Base-by-base conservation (phyloP, 2,797 vertebrate genomes). In the Periparus ater region DNA sequence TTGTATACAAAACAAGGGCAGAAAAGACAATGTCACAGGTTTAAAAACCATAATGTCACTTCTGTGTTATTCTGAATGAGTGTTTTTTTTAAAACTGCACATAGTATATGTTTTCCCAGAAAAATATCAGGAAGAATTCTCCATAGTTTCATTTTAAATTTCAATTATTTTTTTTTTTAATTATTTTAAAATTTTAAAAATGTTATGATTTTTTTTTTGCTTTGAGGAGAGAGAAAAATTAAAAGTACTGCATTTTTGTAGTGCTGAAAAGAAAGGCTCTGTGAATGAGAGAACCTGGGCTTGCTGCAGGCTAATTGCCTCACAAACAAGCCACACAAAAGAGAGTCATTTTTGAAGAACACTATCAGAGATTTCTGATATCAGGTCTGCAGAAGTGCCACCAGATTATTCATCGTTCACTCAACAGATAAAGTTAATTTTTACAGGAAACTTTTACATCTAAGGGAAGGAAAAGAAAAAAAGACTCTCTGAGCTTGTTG, bases 381-480 rank as follows among this genome's bases (percentile, higher is more conserved):
- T 9, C 1, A 1, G 45, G 30, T 72, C 86, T 92, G 60, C 48
- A 85, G 68, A 95, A 74, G 38, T 77, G 65, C 17, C 54, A 80
- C 34, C 51, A 38, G 65, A 54, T 85, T 78, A 66, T 80, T 89
- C 75, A 68, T 55, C 42, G 20, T 75, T 81, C 91, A 74, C 85
- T 82, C 81, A 80, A 62, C 50, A 80, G 25, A 34, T 12, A 66
- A 91, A 89, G 96, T 51, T 62, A 75, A 85, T 88, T 96, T 95
- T 74, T 82, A 36, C 78, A 72, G 79, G 73, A 95, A 88, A 80
- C 47, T 62, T 94, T 80, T 63, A 72, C 27, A 68, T 72, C 42
- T 85, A 77, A 92, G 50, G n/a, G 20, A 61, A 91, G 19, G 13
- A 47, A 57, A 71, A 72, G 34, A 25, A 40, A 53, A 85, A 74